Conservation (phyloP, 2,888 invertebrate species). For the Drosophila longiperda region DNA sequence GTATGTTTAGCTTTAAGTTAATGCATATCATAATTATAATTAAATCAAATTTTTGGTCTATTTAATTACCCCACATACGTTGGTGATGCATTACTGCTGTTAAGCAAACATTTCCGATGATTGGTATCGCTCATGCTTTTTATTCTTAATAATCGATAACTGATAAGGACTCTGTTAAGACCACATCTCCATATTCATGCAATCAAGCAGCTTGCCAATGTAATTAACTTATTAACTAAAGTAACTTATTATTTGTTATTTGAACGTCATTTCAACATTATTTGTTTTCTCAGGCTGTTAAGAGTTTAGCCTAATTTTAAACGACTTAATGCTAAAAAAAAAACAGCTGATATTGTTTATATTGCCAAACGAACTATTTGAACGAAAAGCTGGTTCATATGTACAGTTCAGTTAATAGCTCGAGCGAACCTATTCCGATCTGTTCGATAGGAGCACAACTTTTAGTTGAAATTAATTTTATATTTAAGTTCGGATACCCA, state of each 20-base stretch:
- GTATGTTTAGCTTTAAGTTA: neutral
- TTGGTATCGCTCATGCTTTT: neutral
- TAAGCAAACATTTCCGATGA: neutral
- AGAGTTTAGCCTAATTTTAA: neutral
- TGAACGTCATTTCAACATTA: neutral
- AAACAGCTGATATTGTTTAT: constrained; percentile 26
- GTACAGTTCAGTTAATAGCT: constrained; percentile 15
- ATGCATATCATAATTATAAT: neutral
- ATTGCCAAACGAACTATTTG: constrained; percentile 12
- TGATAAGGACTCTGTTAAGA: neutral
- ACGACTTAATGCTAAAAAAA: neutral
- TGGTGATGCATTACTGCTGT: neutral
- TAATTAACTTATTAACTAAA: neutral
- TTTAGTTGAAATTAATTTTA: constrained; percentile 33
- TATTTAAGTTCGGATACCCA: constrained; percentile 31
- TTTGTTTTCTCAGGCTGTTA: neutral
- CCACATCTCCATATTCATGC: neutral
- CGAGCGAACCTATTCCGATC: constrained; percentile 15
- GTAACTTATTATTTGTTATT: neutral
- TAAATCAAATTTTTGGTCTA: neutral
- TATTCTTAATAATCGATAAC: neutral
- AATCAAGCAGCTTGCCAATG: neutral
- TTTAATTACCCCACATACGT: neutral
- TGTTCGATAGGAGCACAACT: constrained; percentile 10
- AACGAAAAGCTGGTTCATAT: neutral